These are phyloP conservation scores for Achatina immaculata DNA, from an alignment of 1,140 invertebrate species.

Conservation along the genomic window DNA sequence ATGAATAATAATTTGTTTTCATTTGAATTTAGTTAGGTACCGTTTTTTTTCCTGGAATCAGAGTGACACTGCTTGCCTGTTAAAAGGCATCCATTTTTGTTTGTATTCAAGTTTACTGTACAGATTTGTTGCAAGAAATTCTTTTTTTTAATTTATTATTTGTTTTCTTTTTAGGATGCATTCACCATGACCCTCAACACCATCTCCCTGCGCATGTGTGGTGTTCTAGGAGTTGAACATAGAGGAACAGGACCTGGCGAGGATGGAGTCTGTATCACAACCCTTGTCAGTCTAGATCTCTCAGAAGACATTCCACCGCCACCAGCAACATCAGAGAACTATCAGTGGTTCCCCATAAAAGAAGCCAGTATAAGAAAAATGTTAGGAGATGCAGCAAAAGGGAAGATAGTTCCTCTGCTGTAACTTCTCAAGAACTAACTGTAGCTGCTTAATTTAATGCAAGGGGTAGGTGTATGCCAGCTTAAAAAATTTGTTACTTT, in stretches of 20 bases:
- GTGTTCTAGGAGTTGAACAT: slow-evolving; percentile 28
- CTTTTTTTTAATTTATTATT: slow-evolving; percentile 2
- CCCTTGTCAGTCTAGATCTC: slow-evolving; percentile 22
- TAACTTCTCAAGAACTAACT: background rate
- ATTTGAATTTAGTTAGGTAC: too few species aligned
- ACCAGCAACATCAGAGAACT: background rate
- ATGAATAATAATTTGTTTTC: too few species aligned
- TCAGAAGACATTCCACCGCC: slow-evolving; percentile 12
- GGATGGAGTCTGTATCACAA: slow-evolving; percentile 33
- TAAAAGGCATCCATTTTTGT: too few species aligned
- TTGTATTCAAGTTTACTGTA: too few species aligned
- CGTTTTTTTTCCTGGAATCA: too few species aligned
- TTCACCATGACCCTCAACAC: slow-evolving; percentile 14
- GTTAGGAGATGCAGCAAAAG: slow-evolving; percentile 11
- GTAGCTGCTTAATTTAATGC: too few species aligned
- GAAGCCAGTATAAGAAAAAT: background rate
- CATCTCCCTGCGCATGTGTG: slow-evolving; percentile 19
- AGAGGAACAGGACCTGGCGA: slow-evolving; percentile 30
- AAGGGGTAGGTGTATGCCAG: too few species aligned
- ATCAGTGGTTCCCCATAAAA: slow-evolving; percentile 4
- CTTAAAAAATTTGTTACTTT: too few species aligned
- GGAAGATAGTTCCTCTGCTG: slow-evolving; percentile 21
- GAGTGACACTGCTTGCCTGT: too few species aligned
- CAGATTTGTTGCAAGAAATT: too few species aligned
- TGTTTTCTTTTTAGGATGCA: slow-evolving; percentile 4